Evolutionary conservation across 1,140 invertebrate genomes (phyloP).

Genomic region (Achatina immaculata): DNA sequence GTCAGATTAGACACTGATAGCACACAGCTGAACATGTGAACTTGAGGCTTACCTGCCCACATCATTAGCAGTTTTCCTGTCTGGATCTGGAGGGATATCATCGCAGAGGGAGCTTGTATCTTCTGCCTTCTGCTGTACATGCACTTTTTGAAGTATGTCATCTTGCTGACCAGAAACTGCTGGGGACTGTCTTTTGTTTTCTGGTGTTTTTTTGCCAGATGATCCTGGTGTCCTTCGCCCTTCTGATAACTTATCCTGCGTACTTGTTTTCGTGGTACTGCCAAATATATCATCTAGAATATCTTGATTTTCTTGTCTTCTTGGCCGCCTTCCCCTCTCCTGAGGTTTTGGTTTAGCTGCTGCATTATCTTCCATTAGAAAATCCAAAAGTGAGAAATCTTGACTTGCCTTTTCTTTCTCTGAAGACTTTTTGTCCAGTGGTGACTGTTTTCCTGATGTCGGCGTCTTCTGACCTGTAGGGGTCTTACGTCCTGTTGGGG

Average conservation of each 20-base stretch:
- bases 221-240: not conserved
- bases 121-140: constrained; percentile 11
- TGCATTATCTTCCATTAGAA: constrained; percentile 42
- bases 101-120: constrained; percentile 57
- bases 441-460: constrained; percentile 16
- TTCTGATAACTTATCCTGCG: not conserved
- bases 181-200: not conserved
- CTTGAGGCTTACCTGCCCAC: not conserved
- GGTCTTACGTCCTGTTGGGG: constrained; percentile 38
- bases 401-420: constrained; percentile 25
- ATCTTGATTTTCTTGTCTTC: constrained; percentile 11
- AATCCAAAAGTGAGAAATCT: constrained; percentile 46
- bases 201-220: not conserved
- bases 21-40: no score
- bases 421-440: constrained; percentile 21
- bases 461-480: constrained; percentile 31
- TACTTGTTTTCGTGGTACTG: not conserved
- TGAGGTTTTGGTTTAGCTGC: constrained; percentile 26
- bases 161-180: not conserved
- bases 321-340: not conserved
- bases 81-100: constrained; percentile 44
- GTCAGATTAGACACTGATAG: no score
- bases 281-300: not conserved
- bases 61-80: not conserved
- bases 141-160: not conserved